Base-by-base conservation (phyloP, 1,140 invertebrate species). In the Aphidius gifuensis region DNA sequence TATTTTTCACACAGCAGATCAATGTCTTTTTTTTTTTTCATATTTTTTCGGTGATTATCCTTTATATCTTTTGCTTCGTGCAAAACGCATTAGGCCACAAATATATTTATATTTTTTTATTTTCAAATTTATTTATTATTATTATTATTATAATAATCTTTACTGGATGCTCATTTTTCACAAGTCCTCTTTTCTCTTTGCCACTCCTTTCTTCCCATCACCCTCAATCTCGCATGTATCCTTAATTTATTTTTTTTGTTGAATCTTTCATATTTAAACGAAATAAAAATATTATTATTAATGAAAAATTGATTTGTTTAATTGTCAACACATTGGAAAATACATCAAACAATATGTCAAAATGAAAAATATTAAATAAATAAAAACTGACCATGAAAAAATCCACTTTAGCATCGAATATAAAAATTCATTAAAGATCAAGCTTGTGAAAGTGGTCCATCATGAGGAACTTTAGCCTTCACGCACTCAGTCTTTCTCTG, bases 131-230 rank as follows among this genome's bases (percentile, higher is more conserved):
- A 16, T 16, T 16, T 16, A 16, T 16, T 16, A 32, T 32, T 32
- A 32, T 32, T 32, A 32, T 32, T 32, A 32, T 32, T 32, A 32
- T 32, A 1, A 32, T 32, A 32, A 32, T 32, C 23, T 73, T 77
- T 69, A 70, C 71, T 75, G 76, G 76, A 68, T 77, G 69, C 75
- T 73, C 77, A 80, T 80, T 80, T 80, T 80, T 80, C 79, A 80
- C 76, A 63, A 73, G 53, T 70, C 53, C 58, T 47, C 42, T 32
- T 46, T 53, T 60, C 58, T 53, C 51, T 32, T 44, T 38, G 55
- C 39, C 57, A 59, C 32, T 11, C 51, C 49, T 21, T 21, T 51
- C 7, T 8, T 16, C 21, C 48, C 16, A 49, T 51, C 51, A 32
- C 61, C 40, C 58, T 68, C 63, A 48, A 46, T 48, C 61, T 64